Percentiles rank a stretch among this genome's conserved stretches.
These are phyloP conservation scores for Enteromius unitaeniatus DNA, from an alignment of 2,797 vertebrate species.

Conservation along the genomic window DNA sequence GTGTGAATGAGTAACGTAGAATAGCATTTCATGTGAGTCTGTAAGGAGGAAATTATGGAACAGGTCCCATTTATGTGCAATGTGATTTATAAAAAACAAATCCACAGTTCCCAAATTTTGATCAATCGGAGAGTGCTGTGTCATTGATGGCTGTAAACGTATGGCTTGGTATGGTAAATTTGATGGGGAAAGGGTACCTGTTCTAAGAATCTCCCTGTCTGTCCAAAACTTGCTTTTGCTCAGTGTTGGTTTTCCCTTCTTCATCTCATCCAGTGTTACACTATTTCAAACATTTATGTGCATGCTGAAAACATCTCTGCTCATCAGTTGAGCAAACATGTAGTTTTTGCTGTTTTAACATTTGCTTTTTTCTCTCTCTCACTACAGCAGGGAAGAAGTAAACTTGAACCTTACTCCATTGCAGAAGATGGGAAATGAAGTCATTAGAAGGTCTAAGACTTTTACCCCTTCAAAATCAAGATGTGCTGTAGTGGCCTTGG, in stretches of 20 bases:
- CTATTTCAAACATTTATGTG: background rate
- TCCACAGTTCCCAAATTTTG: background rate
- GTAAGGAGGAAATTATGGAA: conserved; percentile 9
- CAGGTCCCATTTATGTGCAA: background rate
- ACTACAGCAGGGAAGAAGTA: conserved; percentile 54
- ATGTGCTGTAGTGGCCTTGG: conserved; percentile 18
- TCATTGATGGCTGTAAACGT: background rate
- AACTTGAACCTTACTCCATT: background rate
- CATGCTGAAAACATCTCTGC: background rate
- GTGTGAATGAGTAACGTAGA: background rate
- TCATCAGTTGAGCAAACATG: background rate
- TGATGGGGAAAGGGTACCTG: background rate
- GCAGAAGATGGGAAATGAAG: background rate
- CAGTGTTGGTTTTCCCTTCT: background rate
- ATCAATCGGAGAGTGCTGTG: background rate
- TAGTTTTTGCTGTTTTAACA: background rate
- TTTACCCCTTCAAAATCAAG: conserved; percentile 11
- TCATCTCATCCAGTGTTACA: background rate
- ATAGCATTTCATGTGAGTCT: background rate
- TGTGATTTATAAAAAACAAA: background rate
- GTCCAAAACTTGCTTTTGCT: background rate
- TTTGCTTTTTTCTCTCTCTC: background rate
- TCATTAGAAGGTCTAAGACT: conserved; percentile 5
- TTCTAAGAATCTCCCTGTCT: conserved; percentile 19
- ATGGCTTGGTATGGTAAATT: background rate